Base-by-base conservation (phyloP, 1,140 invertebrate genomes). In the Charaxes varanes region DNA sequence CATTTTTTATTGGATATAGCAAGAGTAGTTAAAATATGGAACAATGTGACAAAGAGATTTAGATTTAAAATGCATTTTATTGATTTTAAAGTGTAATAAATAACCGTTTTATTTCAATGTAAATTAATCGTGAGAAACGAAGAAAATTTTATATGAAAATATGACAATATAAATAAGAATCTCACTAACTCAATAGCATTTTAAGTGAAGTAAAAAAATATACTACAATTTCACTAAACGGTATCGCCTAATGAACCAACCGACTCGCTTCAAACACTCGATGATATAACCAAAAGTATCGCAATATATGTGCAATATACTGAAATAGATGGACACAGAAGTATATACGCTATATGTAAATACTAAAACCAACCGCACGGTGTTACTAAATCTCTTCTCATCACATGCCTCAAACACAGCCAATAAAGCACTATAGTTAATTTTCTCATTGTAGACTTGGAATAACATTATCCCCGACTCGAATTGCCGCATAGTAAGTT, bases 361-460 rank as follows among this genome's bases (percentile, higher is more conserved):
- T 83, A 83, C 65, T 70, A 68, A 72, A 71, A 68, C 54, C 62
- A 70, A 38, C 59, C 48, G 79, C 79, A 83, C 79, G 69, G 74
- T 83, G 79, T 81, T 83, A 83, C 74, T 79, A 79, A 83, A 76
- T 67, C 67, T 78, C 70, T 78, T 79, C 68, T 79, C 69, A 74
- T 80, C 79, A 83, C 79, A 73, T 71, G 79, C 79, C 79, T 79
- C 53, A 65, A 26, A 83, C 79, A 83, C 79, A 73, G 77, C 79
- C 72, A 80, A 81, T 45, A 65, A n/a, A 73, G 79, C 79, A 83
- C 79, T 62, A 78, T 83, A 83, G 71, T 71, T 79, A 72, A 78
- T 78, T 74, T 66, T 72, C 53, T 82, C 73, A 82, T 82, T 63
- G 78, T 82, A 82, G 78, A 74, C 66, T 80, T 72, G 69, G 62